Base-by-base conservation (phyloP, 2,888 invertebrate species). In the Drosophila neonasuta region DNA sequence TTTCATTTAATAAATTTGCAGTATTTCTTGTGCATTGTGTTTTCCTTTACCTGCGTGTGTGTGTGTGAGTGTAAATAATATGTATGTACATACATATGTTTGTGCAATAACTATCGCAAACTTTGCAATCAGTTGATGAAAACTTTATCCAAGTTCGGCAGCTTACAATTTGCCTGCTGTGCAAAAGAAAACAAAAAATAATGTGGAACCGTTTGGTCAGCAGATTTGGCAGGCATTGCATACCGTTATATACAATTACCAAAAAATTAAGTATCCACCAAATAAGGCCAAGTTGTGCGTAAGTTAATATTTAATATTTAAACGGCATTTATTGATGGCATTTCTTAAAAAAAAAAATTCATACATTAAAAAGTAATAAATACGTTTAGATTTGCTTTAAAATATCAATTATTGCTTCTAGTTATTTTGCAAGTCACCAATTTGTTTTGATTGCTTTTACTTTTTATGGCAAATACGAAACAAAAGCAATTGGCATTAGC, bases 191-290 rank as follows among this genome's bases (percentile, higher is more conserved):
- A 73, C 74, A 51, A 54, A 20, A 20, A 2, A 20, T 3, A 54
- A 73, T 74, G 74, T 66, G 56, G 50, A 55, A 51, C 17, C 55
- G 34, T 9, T 34, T 74, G 10, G 2, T 59, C 11, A 32, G 41
- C 6, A n/a, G 58, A 46, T 44, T 61, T 51, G 41, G 36, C 44
- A 29, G 3, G 10, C 45, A 42, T 36, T 34, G 20, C 10, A n/a
- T 46, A 30, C 15, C 44, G 3, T 5, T 36, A 36, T 36, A 11
- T 11, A 36, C 11, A 39, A 34, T 13, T 10, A 32, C 24, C 15
- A 2, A 32, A 13, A 29, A 46, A 32, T 11, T 48, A 17, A 30
- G 9, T 17, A 20, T 15, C 0, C 15, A 29, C 2, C 39, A 39
- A 8, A 17, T 8, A 15, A 13, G 13, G 7, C 8, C 6, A 41